phyloP scores from a whole-genome alignment of 2,888 invertebrate species.

The Meloe dianella region DNA sequence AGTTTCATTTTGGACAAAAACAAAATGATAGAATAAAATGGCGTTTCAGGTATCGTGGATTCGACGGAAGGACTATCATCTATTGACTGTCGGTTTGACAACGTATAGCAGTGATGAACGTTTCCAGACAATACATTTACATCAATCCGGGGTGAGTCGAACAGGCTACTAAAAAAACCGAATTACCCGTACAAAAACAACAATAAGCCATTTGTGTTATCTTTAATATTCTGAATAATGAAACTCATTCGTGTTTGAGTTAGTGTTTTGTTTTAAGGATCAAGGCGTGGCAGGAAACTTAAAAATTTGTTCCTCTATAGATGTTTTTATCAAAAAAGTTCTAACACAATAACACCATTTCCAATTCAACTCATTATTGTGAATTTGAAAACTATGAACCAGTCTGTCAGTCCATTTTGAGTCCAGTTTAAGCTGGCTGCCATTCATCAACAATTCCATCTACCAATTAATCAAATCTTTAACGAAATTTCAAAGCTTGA shows the following conservation, averaged over 20 bases:
- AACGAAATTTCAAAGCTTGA: background rate
- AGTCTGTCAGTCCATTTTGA: too few species aligned
- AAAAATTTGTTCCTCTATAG: too few species aligned
- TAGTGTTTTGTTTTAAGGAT: conserved; percentile 7
- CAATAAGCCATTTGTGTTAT: background rate
- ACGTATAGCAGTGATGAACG: conserved; percentile 90
- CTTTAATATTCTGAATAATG: background rate
- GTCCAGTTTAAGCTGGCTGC: too few species aligned
- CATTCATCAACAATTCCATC: conserved; percentile 2
- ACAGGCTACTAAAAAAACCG: too few species aligned
- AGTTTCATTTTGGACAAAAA: conserved; percentile 5
- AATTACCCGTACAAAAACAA: background rate
- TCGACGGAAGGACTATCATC: conserved; percentile 81
- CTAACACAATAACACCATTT: background rate
- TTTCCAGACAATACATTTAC: conserved; percentile 84
- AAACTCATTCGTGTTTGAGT: background rate
- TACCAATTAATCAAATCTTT: background rate
- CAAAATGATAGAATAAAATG: conserved; percentile 13
- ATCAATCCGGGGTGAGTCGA: conserved; percentile 83
- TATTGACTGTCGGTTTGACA: conserved; percentile 84
- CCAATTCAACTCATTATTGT: background rate
- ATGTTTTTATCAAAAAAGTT: background rate
- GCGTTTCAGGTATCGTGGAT: conserved; percentile 81
- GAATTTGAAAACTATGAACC: background rate
- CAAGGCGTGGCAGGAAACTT: too few species aligned